These are phyloP conservation scores for Electrona antarctica DNA, from an alignment of 2,113 vertebrate genomes.

Conservation along the genomic window DNA sequence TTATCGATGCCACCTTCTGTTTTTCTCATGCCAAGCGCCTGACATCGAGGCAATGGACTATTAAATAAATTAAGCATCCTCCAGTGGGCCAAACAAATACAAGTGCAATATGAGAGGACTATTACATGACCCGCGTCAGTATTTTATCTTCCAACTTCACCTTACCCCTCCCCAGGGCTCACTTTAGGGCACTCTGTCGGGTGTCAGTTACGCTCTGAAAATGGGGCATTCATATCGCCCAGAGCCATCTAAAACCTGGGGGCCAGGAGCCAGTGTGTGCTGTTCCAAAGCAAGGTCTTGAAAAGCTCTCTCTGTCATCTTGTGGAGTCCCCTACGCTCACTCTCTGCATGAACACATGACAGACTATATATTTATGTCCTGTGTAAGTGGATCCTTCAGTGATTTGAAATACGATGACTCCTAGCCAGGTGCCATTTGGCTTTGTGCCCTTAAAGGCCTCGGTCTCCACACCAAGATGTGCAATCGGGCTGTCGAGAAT, in stretches of 20 bases:
- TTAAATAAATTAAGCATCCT: conserved; percentile 77
- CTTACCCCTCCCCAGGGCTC: conserved; percentile 63
- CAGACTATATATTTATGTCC: too few relatives aligned
- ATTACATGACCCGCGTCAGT: conserved; percentile 67
- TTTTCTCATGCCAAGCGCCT: conserved; percentile 54
- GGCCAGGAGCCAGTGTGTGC: conserved; percentile 14
- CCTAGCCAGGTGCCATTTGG: too few relatives aligned
- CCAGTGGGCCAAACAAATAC: conserved; percentile 60
- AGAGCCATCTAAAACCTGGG: conserved; percentile 32
- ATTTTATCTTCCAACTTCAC: conserved; percentile 67
- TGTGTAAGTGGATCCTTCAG: too few relatives aligned
- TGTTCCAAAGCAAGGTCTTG: conserved; percentile 10
- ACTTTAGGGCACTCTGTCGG: conserved; percentile 51
- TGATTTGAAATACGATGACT: too few relatives aligned
- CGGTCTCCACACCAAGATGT: too few relatives aligned
- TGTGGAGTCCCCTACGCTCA: conserved; percentile 18
- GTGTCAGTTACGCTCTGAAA: conserved; percentile 65
- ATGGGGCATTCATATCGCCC: conserved; percentile 34
- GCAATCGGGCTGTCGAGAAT: too few relatives aligned
- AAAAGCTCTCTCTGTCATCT: conserved; percentile 15
- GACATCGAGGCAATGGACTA: conserved; percentile 55
- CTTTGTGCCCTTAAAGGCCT: too few relatives aligned
- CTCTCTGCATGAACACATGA: background rate
- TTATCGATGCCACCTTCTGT: conserved; percentile 58
- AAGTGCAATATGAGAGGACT: conserved; percentile 64